A percentile compares a stretch with the other conserved stretches of the same genome.
phyloP scores from a whole-genome alignment of 2,113 vertebrate genomes.

The Beaufortia kweichowensis region DNA sequence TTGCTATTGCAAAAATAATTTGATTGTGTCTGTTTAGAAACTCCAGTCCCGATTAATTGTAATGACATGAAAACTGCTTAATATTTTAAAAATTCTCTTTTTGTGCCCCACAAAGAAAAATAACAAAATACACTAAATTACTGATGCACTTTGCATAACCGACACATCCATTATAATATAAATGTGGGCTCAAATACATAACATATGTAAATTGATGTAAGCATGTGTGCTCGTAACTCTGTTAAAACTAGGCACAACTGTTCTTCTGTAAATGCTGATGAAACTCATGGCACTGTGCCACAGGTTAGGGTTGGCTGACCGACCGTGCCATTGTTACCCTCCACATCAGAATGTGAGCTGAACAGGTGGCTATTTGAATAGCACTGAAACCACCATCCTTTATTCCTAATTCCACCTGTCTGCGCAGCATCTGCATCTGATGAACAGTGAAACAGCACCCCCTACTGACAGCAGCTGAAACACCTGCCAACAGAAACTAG shows the following conservation, averaged over 20 bases:
- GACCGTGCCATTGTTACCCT: background rate
- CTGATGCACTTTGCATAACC: too few species aligned
- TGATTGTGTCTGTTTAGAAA: too few species aligned
- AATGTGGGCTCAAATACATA: background rate
- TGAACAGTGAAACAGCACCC: conserved; percentile 29
- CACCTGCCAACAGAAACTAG: background rate
- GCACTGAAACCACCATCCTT: background rate
- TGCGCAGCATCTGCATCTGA: background rate
- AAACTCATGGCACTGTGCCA: background rate
- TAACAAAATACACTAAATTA: too few species aligned
- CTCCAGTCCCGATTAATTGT: too few species aligned
- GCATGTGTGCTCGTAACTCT: background rate
- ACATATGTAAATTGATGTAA: background rate
- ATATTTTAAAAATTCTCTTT: too few species aligned
- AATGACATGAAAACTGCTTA: too few species aligned
- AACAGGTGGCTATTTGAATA: conserved; percentile 24
- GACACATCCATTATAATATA: background rate
- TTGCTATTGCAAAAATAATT: too few species aligned
- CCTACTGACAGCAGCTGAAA: conserved; percentile 5
- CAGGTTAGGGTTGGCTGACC: background rate
- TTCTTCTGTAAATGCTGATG: background rate
- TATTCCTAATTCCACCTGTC: background rate
- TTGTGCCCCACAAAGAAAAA: too few species aligned
- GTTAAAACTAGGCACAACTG: background rate
- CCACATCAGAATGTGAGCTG: conserved; percentile 17